Evolutionary conservation across 1,140 invertebrate genomes (phyloP).

Genomic region (Planococcus citri): DNA sequence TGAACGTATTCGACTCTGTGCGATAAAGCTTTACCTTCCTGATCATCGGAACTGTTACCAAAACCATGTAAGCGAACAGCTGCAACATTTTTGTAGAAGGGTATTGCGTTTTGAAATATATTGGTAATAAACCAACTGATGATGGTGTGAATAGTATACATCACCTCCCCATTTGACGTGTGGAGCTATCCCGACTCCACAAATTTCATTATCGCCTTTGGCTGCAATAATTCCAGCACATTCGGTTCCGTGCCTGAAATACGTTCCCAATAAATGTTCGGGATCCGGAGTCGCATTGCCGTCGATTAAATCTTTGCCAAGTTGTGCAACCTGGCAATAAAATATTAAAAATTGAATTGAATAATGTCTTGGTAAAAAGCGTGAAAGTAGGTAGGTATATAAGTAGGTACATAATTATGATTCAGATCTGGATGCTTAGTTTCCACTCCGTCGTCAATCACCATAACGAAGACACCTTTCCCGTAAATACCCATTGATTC

Average conservation of each 20-base stretch:
- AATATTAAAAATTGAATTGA: background rate
- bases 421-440: slow-evolving; percentile 63
- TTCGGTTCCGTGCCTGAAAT: slow-evolving; percentile 67
- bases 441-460: slow-evolving; percentile 79
- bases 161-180: slow-evolving; percentile 62
- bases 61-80: background rate
- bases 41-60: slow-evolving; percentile 56
- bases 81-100: slow-evolving; percentile 31
- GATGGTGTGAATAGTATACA: no score
- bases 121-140: slow-evolving; percentile 35
- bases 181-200: slow-evolving; percentile 75
- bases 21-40: slow-evolving; percentile 65
- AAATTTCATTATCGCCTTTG: slow-evolving; percentile 69
- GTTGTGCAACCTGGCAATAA: slow-evolving; percentile 52
- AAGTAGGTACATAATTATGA: slow-evolving; percentile 61
- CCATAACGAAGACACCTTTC: slow-evolving; percentile 60
- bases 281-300: slow-evolving; percentile 61
- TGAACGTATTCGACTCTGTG: slow-evolving; percentile 54
- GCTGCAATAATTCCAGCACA: slow-evolving; percentile 78
- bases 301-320: slow-evolving; percentile 78
- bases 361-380: background rate
- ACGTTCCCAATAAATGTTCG: slow-evolving; percentile 40
- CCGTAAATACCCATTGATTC: slow-evolving; percentile 65
- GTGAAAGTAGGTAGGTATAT: background rate
- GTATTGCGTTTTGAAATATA: slow-evolving; percentile 75